phyloP scores from a whole-genome alignment of 2,113 vertebrate genomes.

The Forbesichthys agassizii region DNA sequence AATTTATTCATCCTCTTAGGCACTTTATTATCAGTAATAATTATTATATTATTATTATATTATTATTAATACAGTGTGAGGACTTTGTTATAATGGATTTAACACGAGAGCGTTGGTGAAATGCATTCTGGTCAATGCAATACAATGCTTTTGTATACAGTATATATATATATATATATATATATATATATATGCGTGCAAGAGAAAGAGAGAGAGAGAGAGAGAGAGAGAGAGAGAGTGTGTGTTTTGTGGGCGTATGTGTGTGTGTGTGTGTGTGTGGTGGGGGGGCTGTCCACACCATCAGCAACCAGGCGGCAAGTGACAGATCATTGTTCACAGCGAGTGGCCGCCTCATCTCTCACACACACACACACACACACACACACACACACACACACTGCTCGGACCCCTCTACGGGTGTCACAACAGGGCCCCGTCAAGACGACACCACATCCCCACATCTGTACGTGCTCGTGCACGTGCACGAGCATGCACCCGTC shows the following conservation, averaged over 20 bases:
- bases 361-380: conserved; percentile 21
- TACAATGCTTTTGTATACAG: not conserved
- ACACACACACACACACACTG: conserved; percentile 3
- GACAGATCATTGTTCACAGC: conserved; percentile 71
- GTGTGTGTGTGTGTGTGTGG: conserved; percentile 9
- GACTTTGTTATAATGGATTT: not conserved
- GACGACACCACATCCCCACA: conserved; percentile 61
- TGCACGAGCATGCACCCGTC: conserved; percentile 11
- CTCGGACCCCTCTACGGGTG: conserved; percentile 67
- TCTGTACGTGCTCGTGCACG: conserved; percentile 42
- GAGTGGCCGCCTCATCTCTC: conserved; percentile 58
- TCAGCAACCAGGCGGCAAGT: conserved; percentile 44
- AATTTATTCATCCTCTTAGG: not conserved
- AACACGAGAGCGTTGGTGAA: too few species aligned
- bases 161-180: conserved; percentile 4
- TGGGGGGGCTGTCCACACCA: conserved; percentile 37
- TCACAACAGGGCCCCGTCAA: conserved; percentile 67
- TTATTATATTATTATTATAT: too few species aligned
- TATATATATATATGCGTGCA: conserved; percentile 6
- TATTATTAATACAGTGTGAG: too few species aligned
- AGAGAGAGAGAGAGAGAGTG: not conserved
- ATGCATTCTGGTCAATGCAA: not conserved
- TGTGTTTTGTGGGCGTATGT: too few species aligned
- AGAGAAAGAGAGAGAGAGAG: not conserved
- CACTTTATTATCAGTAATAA: too few species aligned